Evolutionary conservation across 2,888 invertebrate species (phyloP), one percentile per base, ranked within the genome.

Genomic region (Omphaloscelis lunosa): DNA sequence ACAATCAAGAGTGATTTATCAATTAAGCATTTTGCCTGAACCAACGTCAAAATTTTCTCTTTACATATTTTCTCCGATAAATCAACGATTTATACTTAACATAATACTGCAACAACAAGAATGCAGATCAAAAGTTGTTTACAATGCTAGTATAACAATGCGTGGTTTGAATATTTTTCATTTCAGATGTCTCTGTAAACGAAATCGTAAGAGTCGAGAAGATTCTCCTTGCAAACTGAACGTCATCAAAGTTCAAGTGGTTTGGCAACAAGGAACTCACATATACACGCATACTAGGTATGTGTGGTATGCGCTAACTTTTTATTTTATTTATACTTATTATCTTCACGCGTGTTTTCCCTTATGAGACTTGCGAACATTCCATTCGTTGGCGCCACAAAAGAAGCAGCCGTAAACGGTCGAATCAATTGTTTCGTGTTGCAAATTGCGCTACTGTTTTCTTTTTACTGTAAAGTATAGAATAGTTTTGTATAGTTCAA

Each of bases 211-310:
- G 53, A 51, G 59, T 27, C 58, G 84, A 72, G 80, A 80, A 84
- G 74, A 77, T 84, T 79, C 86, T 68, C 80, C 39, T 65, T 45
- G 66, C 48, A 29, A 45, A 71, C 29, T 65, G 17, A 58, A 45
- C 48, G 59, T 58, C 86, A 63, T 61, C 84, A 66, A 68, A 68
- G 65, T 74, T 61, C 51, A 76, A 63, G 70, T 67, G 27, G 74
- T 86, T 83, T 79, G 70, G 84, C 70, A 86, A 84, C 74, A 72
- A 75, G 84, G 80, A 79, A 79, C 77, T 63, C 23, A n/a, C 23
- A 51, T 63, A 56, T 53, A 62, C 59, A 58, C 58, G 29, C 29
- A 27, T 17, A 59, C 61, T 69, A 61, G 58, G 39, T 82, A 82
- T 67, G 72, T 86, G 34, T 27, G 58, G 71, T 65, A 83, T 83